Evolutionary conservation across 2,888 invertebrate genomes (phyloP).

Genomic region (Phaonia tiefii): DNA sequence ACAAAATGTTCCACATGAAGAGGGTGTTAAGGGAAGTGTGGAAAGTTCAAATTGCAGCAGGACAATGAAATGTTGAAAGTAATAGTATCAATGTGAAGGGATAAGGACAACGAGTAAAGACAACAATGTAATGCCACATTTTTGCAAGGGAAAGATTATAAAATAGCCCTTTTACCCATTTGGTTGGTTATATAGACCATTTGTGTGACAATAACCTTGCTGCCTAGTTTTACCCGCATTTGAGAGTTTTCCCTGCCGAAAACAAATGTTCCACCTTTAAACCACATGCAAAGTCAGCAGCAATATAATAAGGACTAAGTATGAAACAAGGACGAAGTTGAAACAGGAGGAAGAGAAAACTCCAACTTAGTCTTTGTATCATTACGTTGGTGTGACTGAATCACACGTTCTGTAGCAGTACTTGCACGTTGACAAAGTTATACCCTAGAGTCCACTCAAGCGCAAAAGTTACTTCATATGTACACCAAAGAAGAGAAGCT

Average conservation of each 20-base stretch:
- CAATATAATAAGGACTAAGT: no score
- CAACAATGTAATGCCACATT: no score
- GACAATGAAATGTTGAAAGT: no score
- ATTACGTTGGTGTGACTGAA: not conserved
- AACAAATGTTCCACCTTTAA: conserved; percentile 42
- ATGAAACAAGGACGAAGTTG: no score
- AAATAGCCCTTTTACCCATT: conserved; percentile 21
- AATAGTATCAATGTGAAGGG: no score
- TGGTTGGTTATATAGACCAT: not conserved
- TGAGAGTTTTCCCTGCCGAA: not conserved
- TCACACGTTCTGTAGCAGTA: conserved; percentile 21
- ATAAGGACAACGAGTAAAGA: no score
- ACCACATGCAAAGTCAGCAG: conserved; percentile 47
- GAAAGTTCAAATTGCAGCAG: no score
- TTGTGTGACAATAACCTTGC: conserved; percentile 7
- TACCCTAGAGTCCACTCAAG: not conserved
- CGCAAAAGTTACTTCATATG: not conserved
- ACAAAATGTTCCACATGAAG: conserved; percentile 23
- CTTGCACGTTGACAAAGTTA: conserved; percentile 23
- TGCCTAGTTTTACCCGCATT: conserved; percentile 46
- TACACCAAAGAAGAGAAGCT: no score
- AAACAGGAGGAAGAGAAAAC: no score
- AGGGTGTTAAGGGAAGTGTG: no score
- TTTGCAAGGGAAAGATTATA: no score
- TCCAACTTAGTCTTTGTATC: no score